A percentile compares a stretch with the other conserved stretches of the same genome.
These are phyloP conservation scores for Bimastos eiseni DNA, from an alignment of 2,888 invertebrate species.

Conservation along the genomic window DNA sequence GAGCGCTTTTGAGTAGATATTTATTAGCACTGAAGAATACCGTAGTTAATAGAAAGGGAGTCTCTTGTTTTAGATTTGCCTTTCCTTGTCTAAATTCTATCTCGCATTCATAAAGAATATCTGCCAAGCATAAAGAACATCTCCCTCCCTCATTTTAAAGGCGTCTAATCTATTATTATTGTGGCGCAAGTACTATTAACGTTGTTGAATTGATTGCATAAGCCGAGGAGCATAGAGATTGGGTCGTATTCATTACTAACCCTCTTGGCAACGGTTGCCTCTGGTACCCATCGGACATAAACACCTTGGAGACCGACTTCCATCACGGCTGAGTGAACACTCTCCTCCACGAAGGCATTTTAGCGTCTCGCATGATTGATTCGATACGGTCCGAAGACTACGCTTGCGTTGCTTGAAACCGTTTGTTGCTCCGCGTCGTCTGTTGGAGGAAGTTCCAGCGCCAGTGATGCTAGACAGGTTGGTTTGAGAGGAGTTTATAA, in stretches of 20 bases:
- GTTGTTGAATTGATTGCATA: no score
- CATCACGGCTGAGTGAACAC: not conserved
- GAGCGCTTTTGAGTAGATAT: no score
- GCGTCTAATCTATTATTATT: no score
- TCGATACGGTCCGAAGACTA: not conserved
- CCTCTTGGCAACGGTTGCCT: not conserved
- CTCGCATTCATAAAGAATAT: no score
- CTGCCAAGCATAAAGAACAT: no score
- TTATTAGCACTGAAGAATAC: no score
- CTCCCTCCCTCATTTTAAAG: no score
- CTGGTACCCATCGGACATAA: not conserved
- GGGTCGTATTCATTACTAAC: not conserved
- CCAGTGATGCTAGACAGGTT: not conserved
- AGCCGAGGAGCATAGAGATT: not conserved
- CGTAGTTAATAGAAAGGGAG: no score
- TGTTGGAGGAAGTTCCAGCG: not conserved
- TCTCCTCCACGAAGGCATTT: not conserved
- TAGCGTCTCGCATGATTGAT: not conserved
- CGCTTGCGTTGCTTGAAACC: not conserved
- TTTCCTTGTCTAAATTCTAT: no score
- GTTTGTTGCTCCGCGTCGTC: not conserved
- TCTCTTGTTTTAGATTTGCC: no score
- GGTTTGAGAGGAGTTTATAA: not conserved
- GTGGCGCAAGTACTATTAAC: no score
- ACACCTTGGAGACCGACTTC: not conserved